Percentiles rank a stretch among this genome's conserved stretches.
Evolutionary conservation across 1,140 invertebrate species (phyloP).

Genomic region (Tigriopus japonicus): DNA sequence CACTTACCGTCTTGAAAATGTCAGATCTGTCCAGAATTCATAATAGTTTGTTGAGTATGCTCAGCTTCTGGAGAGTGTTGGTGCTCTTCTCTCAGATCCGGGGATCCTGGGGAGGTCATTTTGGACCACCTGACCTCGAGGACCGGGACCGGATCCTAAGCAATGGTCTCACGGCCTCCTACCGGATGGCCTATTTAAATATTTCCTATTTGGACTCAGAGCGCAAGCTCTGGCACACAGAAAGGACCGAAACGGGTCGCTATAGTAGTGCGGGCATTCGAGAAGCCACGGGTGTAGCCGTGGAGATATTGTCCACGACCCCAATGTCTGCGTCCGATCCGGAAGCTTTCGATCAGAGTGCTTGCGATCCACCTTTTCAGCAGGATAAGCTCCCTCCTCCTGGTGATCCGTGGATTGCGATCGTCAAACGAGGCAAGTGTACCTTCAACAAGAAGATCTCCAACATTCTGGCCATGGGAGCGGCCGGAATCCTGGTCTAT

Average conservation of each 20-base stretch:
- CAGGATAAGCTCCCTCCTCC: not conserved
- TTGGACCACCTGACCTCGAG: too few relatives aligned
- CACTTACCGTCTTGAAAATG: too few relatives aligned
- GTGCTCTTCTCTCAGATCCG: too few relatives aligned
- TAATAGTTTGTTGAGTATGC: too few relatives aligned
- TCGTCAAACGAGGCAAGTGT: conserved; percentile 48
- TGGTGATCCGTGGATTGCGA: conserved; percentile 44
- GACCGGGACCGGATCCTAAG: too few relatives aligned
- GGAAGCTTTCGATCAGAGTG: not conserved
- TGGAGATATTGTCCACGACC: not conserved
- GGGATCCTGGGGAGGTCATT: too few relatives aligned
- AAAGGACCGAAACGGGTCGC: not conserved
- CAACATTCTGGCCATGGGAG: conserved; percentile 36
- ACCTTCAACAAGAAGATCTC: conserved; percentile 53
- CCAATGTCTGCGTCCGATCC: too few relatives aligned
- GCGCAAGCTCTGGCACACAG: not conserved
- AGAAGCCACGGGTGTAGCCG: not conserved
- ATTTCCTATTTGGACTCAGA: not conserved
- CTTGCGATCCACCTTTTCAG: not conserved
- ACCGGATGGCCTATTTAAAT: not conserved
- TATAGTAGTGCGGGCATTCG: not conserved
- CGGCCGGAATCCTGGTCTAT: conserved; percentile 5
- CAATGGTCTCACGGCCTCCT: not conserved
- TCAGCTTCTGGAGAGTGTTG: too few relatives aligned
- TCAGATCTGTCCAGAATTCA: too few relatives aligned